Conservation (phyloP, 30 jellyfish, hydroid and myxozoan species). For the Chironex yamaguchii region DNA sequence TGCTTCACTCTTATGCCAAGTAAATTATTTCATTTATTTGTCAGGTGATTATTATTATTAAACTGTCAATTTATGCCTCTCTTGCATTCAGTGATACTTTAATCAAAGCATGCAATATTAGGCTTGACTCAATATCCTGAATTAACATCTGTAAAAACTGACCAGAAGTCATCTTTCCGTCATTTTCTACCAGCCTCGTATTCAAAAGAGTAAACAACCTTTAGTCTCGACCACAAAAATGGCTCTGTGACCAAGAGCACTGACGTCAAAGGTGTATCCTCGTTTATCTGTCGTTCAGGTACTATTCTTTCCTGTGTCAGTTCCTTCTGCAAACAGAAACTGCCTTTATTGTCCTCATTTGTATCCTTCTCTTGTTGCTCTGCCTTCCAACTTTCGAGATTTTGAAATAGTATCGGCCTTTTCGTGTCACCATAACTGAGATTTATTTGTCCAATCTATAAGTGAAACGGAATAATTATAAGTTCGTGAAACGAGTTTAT, state of each 20-base stretch:
- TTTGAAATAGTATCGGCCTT: too few species aligned
- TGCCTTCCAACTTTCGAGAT: neutral
- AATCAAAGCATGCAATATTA: too few species aligned
- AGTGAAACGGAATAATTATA: neutral
- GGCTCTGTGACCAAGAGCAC: conserved; percentile 88
- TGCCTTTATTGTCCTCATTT: too few species aligned
- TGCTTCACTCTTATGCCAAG: too few species aligned
- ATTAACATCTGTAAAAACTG: too few species aligned
- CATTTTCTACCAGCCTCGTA: conserved; percentile 68
- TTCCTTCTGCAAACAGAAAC: neutral
- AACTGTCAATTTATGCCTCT: too few species aligned
- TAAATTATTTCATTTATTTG: too few species aligned
- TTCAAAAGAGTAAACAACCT: conserved; percentile 91
- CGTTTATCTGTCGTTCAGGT: conserved; percentile 70
- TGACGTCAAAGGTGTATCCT: conserved; percentile 69
- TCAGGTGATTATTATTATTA: too few species aligned
- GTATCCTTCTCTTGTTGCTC: neutral
- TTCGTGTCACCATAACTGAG: neutral
- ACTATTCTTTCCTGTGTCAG: neutral
- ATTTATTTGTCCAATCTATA: neutral
- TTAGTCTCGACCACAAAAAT: conserved; percentile 88
- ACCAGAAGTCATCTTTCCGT: neutral
- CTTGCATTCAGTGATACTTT: too few species aligned
- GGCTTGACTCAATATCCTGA: too few species aligned
- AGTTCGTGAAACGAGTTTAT: too few species aligned